Evolutionary conservation across 2,797 vertebrate genomes (phyloP).

Genomic region (Rhinella marina): DNA sequence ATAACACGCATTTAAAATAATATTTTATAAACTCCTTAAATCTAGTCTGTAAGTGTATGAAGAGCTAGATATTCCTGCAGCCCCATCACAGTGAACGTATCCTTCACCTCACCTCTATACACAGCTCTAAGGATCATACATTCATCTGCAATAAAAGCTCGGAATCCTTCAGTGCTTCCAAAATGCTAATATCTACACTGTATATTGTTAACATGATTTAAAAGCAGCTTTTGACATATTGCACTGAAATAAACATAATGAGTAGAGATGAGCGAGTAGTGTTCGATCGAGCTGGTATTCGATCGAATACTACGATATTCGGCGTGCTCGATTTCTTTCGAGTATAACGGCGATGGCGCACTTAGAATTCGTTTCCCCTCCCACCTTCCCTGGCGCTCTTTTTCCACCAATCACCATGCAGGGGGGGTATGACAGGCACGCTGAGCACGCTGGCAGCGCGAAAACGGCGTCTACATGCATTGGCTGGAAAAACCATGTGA

Average conservation of each 20-base stretch:
- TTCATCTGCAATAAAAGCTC: conserved; percentile 21
- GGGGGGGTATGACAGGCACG: too few relatives aligned
- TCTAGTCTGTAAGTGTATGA: neutral
- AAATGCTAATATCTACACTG: conserved; percentile 16
- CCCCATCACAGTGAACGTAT: neutral
- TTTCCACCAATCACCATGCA: too few relatives aligned
- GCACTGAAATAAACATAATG: neutral
- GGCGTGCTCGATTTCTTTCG: too few relatives aligned
- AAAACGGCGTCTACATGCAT: too few relatives aligned
- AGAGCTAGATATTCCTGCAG: neutral
- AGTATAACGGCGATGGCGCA: too few relatives aligned
- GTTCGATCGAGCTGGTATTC: too few relatives aligned
- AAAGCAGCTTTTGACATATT: conserved; percentile 20
- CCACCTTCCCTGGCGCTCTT: too few relatives aligned
- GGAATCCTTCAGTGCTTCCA: conserved; percentile 3
- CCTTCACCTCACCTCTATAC: neutral
- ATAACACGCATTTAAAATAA: neutral
- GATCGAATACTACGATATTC: too few relatives aligned
- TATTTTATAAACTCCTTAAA: neutral
- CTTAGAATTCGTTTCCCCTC: too few relatives aligned
- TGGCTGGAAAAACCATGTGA: too few relatives aligned
- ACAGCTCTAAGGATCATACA: conserved; percentile 6
- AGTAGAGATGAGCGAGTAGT: too few relatives aligned
- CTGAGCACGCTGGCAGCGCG: too few relatives aligned
- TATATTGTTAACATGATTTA: neutral